Base-by-base conservation (phyloP, 2,797 vertebrate species). In the Choloepus didactylus region DNA sequence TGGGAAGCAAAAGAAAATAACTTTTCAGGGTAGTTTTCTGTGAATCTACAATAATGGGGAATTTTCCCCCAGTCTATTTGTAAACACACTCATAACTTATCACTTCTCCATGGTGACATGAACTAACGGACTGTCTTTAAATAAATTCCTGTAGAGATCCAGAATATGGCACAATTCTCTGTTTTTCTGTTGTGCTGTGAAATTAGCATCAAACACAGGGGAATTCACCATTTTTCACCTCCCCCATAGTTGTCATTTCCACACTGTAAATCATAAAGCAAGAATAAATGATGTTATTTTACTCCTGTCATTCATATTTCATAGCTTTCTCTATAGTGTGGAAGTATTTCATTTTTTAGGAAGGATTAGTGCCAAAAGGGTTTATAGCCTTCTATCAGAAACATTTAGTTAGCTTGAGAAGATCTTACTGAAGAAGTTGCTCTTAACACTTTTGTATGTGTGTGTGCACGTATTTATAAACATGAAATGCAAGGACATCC, bases 121-220 rank as follows among this genome's bases (percentile, higher is more conserved):
- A 97, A 87, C 38, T 97, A 95, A 96, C 96, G 64, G 29, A 95
- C 49, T 66, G 87, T 82, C 72, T 97, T 98, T 97, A 97, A 97
- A 96, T 94, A 96, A 81, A 95, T 97, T 96, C 75, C 89, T 46
- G 87, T 96, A 81, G 64, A 96, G 59, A 98, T 82, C 46, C 23
- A 89, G 3, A 54, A 49, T 89, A 31, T 49, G 31, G 77, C 88
- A 90, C 2, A 60, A 18, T n/a, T 38, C 23, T 91, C 84, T 92
- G 11, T 90, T 97, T 62, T 92, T 96, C 93, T 41, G 16, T n/a
- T 89, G 21, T n/a, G 41, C 77, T 6, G 0, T 82, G 46, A 67
- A 97, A 82, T 67, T 96, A 77, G 31, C 96, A 96, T 89, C 60
- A 88, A 87, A 89, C 5, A 73, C 14, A 83, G 90, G 19, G 69